Evolutionary conservation across 2,113 vertebrate genomes (phyloP).

Genomic region (Spea multiplicata): DNA sequence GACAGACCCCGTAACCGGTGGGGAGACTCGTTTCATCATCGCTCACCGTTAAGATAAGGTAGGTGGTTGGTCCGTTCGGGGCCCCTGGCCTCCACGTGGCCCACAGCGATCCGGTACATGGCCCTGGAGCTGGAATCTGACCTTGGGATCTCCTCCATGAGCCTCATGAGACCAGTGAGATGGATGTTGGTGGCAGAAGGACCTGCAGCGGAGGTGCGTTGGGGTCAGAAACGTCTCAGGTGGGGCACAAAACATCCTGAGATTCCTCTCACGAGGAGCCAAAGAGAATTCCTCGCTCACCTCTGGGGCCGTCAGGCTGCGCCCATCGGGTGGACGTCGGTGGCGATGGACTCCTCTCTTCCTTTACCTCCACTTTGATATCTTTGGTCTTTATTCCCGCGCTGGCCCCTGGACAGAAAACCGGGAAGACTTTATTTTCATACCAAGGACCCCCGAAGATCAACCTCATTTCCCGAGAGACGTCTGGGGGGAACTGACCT

Average conservation of each 20-base stretch:
- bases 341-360: background rate
- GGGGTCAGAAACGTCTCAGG: too few species aligned
- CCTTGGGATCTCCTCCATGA: slow-evolving; percentile 15
- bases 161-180: slow-evolving; percentile 17
- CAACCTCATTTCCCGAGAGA: background rate
- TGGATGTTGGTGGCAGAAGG: background rate
- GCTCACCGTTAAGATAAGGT: slow-evolving; percentile 19
- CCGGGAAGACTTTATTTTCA: background rate
- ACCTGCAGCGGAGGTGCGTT: background rate
- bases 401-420: background rate
- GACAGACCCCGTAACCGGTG: background rate
- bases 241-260: too few species aligned
- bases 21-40: background rate
- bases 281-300: background rate
- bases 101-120: slow-evolving; percentile 30
- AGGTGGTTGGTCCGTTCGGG: background rate
- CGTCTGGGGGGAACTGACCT: background rate
- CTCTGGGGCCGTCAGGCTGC: background rate
- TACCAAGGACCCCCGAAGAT: background rate
- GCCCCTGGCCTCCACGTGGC: slow-evolving; percentile 2
- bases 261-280: too few species aligned
- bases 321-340: background rate
- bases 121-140: slow-evolving; percentile 6
- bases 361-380: background rate
- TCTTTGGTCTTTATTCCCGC: background rate